These are phyloP conservation scores for Archips xylosteana DNA, from an alignment of 2,888 invertebrate species.

Conservation along the genomic window DNA sequence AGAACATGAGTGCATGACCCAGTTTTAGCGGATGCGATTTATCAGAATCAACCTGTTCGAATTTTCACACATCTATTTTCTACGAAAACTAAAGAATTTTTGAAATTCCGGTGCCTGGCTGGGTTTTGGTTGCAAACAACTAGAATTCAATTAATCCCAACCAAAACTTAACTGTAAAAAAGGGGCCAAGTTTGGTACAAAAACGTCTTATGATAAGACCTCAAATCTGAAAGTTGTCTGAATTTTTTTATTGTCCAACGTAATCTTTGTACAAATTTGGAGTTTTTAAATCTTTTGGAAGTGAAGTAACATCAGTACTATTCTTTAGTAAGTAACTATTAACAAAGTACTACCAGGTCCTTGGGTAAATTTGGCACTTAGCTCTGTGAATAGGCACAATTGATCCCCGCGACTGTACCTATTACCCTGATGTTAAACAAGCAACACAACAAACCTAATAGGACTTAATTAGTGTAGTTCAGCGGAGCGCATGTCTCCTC, in stretches of 20 bases:
- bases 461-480: conserved; percentile 23
- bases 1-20: background rate
- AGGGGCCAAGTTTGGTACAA: no score
- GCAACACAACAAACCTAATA: conserved; percentile 10
- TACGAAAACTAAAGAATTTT: background rate
- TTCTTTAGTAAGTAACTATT: no score
- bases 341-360: background rate
- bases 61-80: background rate
- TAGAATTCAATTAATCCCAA: background rate
- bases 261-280: no score
- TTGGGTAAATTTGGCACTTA: background rate
- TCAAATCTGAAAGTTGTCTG: no score
- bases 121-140: background rate
- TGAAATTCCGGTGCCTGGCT: background rate
- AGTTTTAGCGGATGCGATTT: background rate
- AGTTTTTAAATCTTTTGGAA: no score
- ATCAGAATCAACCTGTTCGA: background rate
- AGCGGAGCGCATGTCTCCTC: conserved; percentile 7
- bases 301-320: no score
- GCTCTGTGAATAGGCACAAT: background rate
- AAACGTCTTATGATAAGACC: no score
- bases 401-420: background rate
- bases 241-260: no score
- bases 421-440: background rate
- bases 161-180: no score